A percentile compares a stretch with the other conserved stretches of the same genome.
phyloP scores from a whole-genome alignment of 2,888 invertebrate genomes.

The Drosophila limbata region DNA sequence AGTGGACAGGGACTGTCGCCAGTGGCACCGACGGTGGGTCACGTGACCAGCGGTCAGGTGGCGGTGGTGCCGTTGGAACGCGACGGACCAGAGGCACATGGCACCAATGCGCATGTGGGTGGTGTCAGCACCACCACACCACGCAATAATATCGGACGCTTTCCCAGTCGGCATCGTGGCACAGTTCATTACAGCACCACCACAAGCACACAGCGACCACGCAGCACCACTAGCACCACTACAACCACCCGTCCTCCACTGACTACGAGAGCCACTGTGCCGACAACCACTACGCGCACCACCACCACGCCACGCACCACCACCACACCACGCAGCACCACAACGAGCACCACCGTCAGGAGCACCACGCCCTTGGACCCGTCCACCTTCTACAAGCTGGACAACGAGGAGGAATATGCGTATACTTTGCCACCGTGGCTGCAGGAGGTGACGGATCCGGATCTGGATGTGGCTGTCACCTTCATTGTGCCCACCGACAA shows the following conservation, averaged over 20 bases:
- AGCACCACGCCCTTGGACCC: slow-evolving; percentile 65
- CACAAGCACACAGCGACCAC: slow-evolving; percentile 38
- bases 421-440: slow-evolving; percentile 82
- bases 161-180: slow-evolving; percentile 67
- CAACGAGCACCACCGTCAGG: slow-evolving; percentile 41
- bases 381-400: slow-evolving; percentile 71
- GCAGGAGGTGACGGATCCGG: slow-evolving; percentile 83
- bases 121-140: slow-evolving; percentile 47
- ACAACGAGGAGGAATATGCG: slow-evolving; percentile 74
- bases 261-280: slow-evolving; percentile 40
- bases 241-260: slow-evolving; percentile 40
- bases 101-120: slow-evolving; percentile 72
- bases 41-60: slow-evolving; percentile 47
- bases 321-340: slow-evolving; percentile 31
- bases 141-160: slow-evolving; percentile 44
- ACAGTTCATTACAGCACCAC: slow-evolving; percentile 68
- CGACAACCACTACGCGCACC: slow-evolving; percentile 51
- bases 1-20: slow-evolving; percentile 59
- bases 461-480: slow-evolving; percentile 82
- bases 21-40: slow-evolving; percentile 30
- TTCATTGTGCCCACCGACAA: slow-evolving; percentile 81
- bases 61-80: slow-evolving; percentile 38
- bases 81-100: slow-evolving; percentile 64
- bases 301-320: slow-evolving; percentile 37
- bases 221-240: slow-evolving; percentile 50